Conservation (phyloP, 1,140 invertebrate species). For the Harlomillsia oculata region DNA sequence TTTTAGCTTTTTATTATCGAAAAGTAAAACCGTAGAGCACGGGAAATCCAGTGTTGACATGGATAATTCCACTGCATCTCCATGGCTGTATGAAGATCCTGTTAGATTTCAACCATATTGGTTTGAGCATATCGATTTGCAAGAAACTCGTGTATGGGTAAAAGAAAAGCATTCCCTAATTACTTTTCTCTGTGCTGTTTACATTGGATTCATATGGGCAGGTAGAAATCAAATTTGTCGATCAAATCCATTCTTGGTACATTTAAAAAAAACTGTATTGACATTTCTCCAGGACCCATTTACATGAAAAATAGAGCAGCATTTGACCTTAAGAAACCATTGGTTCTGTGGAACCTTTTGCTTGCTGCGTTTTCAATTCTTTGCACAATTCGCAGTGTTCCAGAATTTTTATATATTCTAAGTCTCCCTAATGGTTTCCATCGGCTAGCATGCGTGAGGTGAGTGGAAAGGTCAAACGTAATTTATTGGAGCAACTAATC, state of each 20-base stretch:
- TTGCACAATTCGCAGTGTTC: neutral
- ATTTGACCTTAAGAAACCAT: neutral
- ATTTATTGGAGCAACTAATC: neutral
- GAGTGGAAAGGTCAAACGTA: neutral
- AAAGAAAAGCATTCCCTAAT: neutral
- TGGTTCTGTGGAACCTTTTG: neutral
- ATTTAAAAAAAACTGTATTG: too few relatives aligned
- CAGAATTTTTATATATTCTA: neutral
- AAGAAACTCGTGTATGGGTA: neutral
- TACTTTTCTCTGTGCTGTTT: neutral
- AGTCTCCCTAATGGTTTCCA: neutral
- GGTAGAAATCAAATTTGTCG: too few relatives aligned
- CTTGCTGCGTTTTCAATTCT: neutral
- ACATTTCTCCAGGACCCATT: neutral
- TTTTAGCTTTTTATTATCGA: too few relatives aligned
- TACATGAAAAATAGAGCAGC: neutral
- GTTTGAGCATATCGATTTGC: constrained; percentile 2
- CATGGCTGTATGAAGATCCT: constrained; percentile 1
- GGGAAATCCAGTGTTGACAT: too few relatives aligned
- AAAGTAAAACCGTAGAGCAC: too few relatives aligned
- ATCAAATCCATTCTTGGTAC: too few relatives aligned
- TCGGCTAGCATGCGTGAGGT: neutral
- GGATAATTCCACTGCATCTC: too few relatives aligned
- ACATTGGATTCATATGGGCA: too few relatives aligned
- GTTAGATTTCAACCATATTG: neutral